Conservation (phyloP, 2,797 vertebrate genomes). For the Amblyopsis hoosieri region DNA sequence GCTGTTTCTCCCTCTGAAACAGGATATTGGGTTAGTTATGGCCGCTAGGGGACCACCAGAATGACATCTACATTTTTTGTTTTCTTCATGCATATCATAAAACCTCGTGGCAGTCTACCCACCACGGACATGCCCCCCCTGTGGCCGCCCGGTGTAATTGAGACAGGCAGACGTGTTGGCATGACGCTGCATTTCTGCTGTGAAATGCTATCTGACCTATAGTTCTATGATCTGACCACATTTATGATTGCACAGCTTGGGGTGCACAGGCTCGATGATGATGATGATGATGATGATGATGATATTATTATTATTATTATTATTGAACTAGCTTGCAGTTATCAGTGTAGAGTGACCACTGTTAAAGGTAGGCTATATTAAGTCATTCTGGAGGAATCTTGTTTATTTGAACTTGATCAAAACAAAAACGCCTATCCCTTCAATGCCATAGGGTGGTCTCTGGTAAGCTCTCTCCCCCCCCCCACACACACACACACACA, state of each 20-base stretch:
- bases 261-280: constrained; percentile 8
- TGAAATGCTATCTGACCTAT: not conserved
- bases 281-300: constrained; percentile 11
- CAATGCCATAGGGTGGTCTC: too few species aligned
- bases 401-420: too few species aligned
- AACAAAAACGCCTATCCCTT: too few species aligned
- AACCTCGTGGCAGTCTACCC: constrained; percentile 44
- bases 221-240: not conserved
- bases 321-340: constrained; percentile 20
- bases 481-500: too few species aligned
- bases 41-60: constrained; percentile 71
- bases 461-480: too few species aligned
- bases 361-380: too few species aligned
- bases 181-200: not conserved
- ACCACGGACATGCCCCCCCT: constrained; percentile 23
- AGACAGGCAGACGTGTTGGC: constrained; percentile 28
- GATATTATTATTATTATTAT: too few species aligned
- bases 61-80: constrained; percentile 68
- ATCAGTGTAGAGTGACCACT: not conserved
- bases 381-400: too few species aligned
- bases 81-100: constrained; percentile 57
- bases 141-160: constrained; percentile 29
- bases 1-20: constrained; percentile 75
- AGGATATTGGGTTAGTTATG: constrained; percentile 83
- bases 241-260: not conserved